Conservation (phyloP, 2,797 vertebrate species). For the Lepidocolaptes lacrymiger region DNA sequence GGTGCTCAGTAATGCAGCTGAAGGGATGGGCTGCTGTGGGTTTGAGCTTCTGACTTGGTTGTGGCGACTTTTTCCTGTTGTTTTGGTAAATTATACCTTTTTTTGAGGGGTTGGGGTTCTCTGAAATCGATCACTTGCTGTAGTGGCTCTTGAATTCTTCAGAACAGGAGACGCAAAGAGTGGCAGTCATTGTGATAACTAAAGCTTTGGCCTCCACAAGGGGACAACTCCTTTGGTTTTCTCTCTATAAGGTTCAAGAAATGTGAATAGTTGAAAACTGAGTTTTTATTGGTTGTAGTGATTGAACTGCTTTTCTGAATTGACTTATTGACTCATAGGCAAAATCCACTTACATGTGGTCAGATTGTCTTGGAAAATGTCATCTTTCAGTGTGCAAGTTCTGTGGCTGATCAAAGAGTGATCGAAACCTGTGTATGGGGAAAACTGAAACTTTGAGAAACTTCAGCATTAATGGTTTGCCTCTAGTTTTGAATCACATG, state of each 20-base stretch:
- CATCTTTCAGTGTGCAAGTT: neutral
- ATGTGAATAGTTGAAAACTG: neutral
- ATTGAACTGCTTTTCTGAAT: neutral
- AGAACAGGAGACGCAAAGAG: neutral
- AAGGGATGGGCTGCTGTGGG: constrained; percentile 11
- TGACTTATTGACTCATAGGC: neutral
- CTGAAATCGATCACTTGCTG: neutral
- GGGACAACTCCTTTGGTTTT: neutral
- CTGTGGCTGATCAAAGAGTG: neutral
- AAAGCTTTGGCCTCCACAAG: neutral
- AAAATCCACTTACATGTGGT: neutral
- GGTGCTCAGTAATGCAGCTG: constrained; percentile 32
- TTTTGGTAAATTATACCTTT: neutral
- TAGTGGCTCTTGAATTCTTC: neutral
- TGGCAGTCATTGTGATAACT: neutral
- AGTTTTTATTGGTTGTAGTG: neutral
- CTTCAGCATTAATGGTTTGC: neutral
- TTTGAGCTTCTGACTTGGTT: neutral
- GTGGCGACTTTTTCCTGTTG: neutral
- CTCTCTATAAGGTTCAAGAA: neutral
- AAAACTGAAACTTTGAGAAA: neutral
- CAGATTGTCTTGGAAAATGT: neutral
- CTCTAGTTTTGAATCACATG: neutral
- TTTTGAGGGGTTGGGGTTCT: neutral
- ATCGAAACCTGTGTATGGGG: neutral